Conservation (phyloP, 1,140 invertebrate genomes). For the Globodera ellingtonae region DNA sequence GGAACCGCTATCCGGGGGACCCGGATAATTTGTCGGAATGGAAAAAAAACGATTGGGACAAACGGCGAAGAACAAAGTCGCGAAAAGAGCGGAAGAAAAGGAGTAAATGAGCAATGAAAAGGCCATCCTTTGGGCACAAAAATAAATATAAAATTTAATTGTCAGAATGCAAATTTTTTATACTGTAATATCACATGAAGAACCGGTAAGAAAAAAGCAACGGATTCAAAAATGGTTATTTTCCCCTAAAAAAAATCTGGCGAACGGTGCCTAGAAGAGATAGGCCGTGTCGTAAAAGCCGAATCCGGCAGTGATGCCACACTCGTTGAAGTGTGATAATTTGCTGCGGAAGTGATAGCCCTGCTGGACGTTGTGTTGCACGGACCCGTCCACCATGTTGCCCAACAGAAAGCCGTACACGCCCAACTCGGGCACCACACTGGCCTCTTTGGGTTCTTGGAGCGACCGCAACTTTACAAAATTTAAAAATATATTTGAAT, state of each 20-base stretch:
- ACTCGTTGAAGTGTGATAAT: constrained; percentile 80
- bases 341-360: constrained; percentile 74
- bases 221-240: no score
- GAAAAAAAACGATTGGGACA: not conserved
- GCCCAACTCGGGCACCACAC: constrained; percentile 86
- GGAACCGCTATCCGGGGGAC: no score
- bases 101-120: constrained; percentile 12
- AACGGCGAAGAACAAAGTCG: not conserved
- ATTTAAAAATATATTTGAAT: no score
- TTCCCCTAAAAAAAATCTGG: not conserved
- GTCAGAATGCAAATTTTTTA: no score
- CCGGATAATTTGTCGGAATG: not conserved
- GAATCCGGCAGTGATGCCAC: constrained; percentile 83
- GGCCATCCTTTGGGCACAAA: not conserved
- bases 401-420: constrained; percentile 86
- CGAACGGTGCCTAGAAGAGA: not conserved
- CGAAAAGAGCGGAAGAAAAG: not conserved
- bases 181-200: no score
- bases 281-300: not conserved
- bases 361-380: constrained; percentile 70
- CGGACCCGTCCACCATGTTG: constrained; percentile 83
- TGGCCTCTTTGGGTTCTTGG: constrained; percentile 64
- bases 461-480: constrained; percentile 77
- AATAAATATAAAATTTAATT: no score
- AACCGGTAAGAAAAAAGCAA: no score